Evolutionary conservation across 2,888 invertebrate species (phyloP).

Genomic region (Phortica magna): DNA sequence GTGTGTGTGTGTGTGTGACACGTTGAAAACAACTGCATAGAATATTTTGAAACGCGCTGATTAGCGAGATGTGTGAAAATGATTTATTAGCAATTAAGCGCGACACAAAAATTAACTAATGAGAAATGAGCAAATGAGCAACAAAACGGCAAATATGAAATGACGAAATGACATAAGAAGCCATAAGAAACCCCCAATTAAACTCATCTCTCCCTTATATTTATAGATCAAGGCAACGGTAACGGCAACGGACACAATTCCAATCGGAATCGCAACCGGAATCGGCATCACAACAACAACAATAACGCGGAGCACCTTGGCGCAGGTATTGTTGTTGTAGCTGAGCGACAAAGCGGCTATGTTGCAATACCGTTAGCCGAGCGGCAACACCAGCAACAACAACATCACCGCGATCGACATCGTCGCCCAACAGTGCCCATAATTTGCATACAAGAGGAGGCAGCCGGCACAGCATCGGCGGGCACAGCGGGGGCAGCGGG

Average conservation of each 20-base stretch:
- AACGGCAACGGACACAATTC: constrained; percentile 30
- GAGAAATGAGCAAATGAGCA: neutral
- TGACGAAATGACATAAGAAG: neutral
- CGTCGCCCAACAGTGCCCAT: constrained; percentile 56
- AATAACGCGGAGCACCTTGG: constrained; percentile 13
- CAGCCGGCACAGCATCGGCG: constrained; percentile 45
- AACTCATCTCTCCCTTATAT: neutral
- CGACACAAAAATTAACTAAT: neutral
- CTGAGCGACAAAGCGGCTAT: constrained; percentile 47
- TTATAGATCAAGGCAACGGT: constrained; percentile 5
- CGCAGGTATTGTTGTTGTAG: neutral
- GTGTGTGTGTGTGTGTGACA: neutral
- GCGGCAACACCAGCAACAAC: constrained; percentile 52
- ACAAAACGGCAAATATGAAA: neutral
- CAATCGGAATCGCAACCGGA: constrained; percentile 37
- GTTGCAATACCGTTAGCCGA: constrained; percentile 60
- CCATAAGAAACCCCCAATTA: neutral
- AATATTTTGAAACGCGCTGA: no score
- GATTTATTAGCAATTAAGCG: no score
- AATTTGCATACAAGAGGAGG: constrained; percentile 58
- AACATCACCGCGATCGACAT: constrained; percentile 13
- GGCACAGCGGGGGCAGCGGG: neutral
- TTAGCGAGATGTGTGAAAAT: no score
- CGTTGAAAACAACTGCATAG: no score
- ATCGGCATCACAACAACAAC: constrained; percentile 33